Conservation (phyloP, 1,140 invertebrate species). For the Phymastichus coffea region DNA sequence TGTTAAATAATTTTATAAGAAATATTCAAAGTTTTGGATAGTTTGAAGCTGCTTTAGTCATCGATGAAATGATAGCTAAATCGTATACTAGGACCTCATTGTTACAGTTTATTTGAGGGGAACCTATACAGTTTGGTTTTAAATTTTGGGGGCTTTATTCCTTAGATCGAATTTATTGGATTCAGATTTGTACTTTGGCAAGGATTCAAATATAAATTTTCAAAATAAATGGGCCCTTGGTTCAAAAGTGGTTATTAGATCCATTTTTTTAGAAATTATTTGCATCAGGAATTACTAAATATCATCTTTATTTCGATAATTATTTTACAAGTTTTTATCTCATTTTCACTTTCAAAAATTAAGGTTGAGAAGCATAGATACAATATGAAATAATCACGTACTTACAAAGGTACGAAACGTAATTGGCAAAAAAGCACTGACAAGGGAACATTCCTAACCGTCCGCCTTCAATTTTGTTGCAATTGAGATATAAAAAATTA, state of each 20-base stretch:
- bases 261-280: constrained; percentile 1
- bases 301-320: too few relatives aligned
- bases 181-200: constrained; percentile 3
- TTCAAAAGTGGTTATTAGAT: constrained; percentile 2
- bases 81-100: constrained; percentile 31
- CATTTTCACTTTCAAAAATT: constrained; percentile 5
- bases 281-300: neutral
- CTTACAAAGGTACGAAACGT: neutral
- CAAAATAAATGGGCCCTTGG: neutral
- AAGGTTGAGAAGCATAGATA: neutral
- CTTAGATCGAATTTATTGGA: neutral
- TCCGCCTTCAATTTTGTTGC: too few relatives aligned
- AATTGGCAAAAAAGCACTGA: neutral
- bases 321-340: neutral
- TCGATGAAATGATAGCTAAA: too few relatives aligned
- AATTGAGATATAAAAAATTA: too few relatives aligned
- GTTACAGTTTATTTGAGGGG: constrained; percentile 47
- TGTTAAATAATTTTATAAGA: too few relatives aligned
- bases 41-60: too few relatives aligned
- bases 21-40: too few relatives aligned
- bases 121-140: constrained; percentile 46
- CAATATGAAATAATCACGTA: constrained; percentile 8
- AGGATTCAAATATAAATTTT: neutral
- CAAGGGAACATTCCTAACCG: too few relatives aligned
- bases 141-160: constrained; percentile 39